These are phyloP conservation scores for Spheniscus mendiculus DNA, from an alignment of 2,113 vertebrate genomes.

Conservation along the genomic window DNA sequence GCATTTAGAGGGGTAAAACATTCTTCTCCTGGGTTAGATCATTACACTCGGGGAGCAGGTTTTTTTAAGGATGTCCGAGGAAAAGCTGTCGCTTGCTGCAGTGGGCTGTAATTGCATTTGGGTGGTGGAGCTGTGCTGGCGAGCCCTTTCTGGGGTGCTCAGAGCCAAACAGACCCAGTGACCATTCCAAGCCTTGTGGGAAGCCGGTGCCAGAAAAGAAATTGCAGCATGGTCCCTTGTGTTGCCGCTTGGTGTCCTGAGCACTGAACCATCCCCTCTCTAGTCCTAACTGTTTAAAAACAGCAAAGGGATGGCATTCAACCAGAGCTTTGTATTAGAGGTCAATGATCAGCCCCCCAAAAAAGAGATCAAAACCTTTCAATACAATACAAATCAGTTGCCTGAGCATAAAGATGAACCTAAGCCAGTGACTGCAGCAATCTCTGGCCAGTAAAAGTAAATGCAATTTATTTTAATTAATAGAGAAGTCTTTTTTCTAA, in stretches of 20 bases:
- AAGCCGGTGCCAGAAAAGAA: neutral
- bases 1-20: neutral
- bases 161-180: constrained; percentile 14
- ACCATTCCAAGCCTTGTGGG: neutral
- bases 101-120: neutral
- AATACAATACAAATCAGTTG: neutral
- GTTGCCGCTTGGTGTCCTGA: neutral
- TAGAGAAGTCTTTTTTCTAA: neutral
- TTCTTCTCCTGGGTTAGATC: neutral
- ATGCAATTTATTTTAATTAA: neutral
- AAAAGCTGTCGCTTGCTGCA: neutral
- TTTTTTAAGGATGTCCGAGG: neutral
- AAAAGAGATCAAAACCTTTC: neutral
- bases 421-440: neutral
- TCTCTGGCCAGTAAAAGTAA: neutral
- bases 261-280: neutral
- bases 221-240: neutral
- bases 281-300: neutral
- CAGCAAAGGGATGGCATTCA: neutral
- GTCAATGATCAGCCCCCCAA: neutral
- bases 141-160: neutral
- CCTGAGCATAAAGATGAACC: neutral
- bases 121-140: neutral
- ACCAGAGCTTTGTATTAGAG: neutral
- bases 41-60: accelerated